These are phyloP conservation scores for Cephus pulcher DNA, from an alignment of 2,888 invertebrate genomes.

Conservation along the genomic window DNA sequence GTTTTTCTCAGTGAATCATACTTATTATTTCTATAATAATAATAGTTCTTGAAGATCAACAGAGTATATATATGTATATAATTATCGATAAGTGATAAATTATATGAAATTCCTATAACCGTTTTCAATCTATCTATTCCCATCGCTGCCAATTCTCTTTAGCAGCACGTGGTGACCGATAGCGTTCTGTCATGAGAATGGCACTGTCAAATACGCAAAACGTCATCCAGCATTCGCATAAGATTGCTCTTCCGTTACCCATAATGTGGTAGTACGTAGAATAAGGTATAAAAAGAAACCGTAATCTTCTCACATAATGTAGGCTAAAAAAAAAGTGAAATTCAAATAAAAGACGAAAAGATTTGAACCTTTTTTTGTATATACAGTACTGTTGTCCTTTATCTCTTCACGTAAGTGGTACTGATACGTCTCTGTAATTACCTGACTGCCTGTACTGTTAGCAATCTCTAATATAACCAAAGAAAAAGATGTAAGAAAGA, in stretches of 20 bases:
- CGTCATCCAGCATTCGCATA: not conserved
- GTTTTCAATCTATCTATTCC: not conserved
- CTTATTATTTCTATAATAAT: not conserved
- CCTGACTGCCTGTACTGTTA: not conserved
- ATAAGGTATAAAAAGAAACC: not conserved
- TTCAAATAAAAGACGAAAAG: not conserved
- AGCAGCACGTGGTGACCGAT: not conserved
- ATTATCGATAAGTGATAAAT: not conserved
- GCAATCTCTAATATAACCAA: slow-evolving; percentile 21
- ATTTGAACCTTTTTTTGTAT: not conserved
- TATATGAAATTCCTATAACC: not conserved
- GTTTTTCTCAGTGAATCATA: not conserved
- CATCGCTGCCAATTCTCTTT: not conserved
- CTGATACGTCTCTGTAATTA: not conserved
- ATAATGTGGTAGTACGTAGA: not conserved
- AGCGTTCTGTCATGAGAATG: not conserved
- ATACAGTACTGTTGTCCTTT: not conserved
- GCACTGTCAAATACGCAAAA: not conserved
- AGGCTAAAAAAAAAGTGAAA: not conserved
- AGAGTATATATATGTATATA: not conserved
- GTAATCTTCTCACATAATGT: not conserved
- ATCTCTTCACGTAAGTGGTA: not conserved
- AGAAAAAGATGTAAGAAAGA: slow-evolving; percentile 34
- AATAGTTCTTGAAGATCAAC: not conserved
- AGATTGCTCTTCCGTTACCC: not conserved